These are phyloP conservation scores for Syndactyla subalaris DNA, from an alignment of 2,797 vertebrate genomes.

Conservation along the genomic window DNA sequence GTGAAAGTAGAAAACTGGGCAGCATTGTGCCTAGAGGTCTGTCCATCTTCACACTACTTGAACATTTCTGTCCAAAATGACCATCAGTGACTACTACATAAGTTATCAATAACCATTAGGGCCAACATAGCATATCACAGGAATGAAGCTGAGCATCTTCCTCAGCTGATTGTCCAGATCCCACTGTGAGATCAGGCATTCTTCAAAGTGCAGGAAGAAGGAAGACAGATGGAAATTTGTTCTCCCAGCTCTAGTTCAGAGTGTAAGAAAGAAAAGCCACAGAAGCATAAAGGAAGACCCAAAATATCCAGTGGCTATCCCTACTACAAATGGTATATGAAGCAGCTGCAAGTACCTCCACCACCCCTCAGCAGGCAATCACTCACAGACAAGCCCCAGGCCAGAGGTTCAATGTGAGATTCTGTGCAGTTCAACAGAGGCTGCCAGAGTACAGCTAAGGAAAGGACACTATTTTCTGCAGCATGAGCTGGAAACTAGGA, in stretches of 20 bases:
- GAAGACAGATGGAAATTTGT: not conserved
- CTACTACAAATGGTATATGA: not conserved
- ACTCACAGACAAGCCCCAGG: not conserved
- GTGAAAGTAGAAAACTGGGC: not conserved
- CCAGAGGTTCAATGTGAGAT: rapidly evolving
- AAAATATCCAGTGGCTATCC: not conserved
- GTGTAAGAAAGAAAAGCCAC: not conserved
- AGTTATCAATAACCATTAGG: not conserved
- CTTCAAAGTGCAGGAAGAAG: not conserved
- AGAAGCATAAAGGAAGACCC: not conserved
- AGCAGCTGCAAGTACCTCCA: not conserved
- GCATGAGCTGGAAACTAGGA: not conserved
- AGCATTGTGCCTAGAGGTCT: not conserved
- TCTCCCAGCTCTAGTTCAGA: not conserved
- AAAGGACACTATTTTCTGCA: not conserved
- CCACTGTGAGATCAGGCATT: not conserved
- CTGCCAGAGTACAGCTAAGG: not conserved
- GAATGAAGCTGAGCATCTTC: not conserved
- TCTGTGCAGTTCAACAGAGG: rapidly evolving
- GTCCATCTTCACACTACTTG: not conserved
- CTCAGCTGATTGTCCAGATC: not conserved
- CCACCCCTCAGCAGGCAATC: not conserved
- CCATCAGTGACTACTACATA: not conserved
- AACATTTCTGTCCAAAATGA: not conserved
- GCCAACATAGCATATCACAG: not conserved